Evolutionary conservation across 2,113 vertebrate genomes (phyloP), one percentile per base, ranked within the genome.

Genomic region (Mastomys natalensis): DNA sequence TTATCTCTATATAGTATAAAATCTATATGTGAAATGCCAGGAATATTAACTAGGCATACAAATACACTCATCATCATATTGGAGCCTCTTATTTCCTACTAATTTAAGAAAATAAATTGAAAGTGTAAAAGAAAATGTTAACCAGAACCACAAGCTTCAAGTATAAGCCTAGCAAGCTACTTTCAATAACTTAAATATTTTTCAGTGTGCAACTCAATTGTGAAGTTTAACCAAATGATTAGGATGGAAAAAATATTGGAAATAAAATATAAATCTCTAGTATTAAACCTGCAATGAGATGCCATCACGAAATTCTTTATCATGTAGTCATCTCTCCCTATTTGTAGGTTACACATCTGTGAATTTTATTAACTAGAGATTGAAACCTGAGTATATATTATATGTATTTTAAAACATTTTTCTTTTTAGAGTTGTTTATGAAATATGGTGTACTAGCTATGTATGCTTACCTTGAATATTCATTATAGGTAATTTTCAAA

Each of bases 81-180:
- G 53, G 3, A 76, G n/a, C 74, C 37, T 16, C 12, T 77, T n/a
- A 24, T 40, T 87, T 5, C 51, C 74, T 73, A 58, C 58, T 31
- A 60, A 90, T 22, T 45, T 22, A 74, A 58, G 16, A 62, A 66
- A 84, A 4, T 45, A 73, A 73, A 78, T 55, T 34, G 64, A 76
- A 81, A 87, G 86, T 37, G 10, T 21, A 73, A 93, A 81, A 92
- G 51, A 55, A 87, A 84, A 92, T 81, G 88, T 48, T 53, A 94
- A 70, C 19, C 51, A 64, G n/a, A 95, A 62, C 0, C n/a, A n/a
- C 94, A 85, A 78, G 6, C 45, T 58, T 1, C 70, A 92, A 87
- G 24, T 51, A n/a, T 21, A 89, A 6, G 22, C 62, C 68, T 6
- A 77, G 29, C 24, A 22, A 73, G 8, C 48, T 81, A 62, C 72